Conservation (phyloP, 2,797 vertebrate species). For the Iguana delicatissima region DNA sequence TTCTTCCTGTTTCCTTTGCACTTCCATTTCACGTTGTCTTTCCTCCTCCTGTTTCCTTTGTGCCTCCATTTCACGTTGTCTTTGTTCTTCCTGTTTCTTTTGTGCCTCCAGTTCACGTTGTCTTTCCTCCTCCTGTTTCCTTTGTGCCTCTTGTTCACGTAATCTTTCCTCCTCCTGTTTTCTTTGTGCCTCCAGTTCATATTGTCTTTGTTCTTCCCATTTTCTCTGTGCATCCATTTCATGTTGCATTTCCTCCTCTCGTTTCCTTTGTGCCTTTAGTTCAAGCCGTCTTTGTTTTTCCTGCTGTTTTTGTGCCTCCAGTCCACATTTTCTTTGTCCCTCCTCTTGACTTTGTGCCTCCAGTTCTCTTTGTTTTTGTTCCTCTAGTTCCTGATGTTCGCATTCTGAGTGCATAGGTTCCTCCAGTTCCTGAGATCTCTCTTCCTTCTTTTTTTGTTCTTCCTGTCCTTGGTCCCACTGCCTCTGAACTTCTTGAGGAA, state of each 20-base stretch:
- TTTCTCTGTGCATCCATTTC: background rate
- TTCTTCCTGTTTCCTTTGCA: background rate
- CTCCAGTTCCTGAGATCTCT: constrained; percentile 28
- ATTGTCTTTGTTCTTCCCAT: background rate
- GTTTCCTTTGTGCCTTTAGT: constrained; percentile 27
- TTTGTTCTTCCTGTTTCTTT: background rate
- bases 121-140: constrained; percentile 23
- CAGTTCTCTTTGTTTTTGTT: background rate
- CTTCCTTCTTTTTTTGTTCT: background rate
- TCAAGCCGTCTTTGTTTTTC: background rate
- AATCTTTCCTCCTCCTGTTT: background rate
- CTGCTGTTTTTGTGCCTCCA: background rate
- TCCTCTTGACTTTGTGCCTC: background rate
- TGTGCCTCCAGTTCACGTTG: background rate
- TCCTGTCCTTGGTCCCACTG: background rate
- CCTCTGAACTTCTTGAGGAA: background rate
- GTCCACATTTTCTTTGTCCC: background rate
- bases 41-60: constrained; percentile 14
- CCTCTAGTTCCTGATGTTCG: background rate
- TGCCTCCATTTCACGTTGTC: constrained; percentile 27
- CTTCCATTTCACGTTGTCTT: background rate
- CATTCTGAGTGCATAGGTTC: background rate
- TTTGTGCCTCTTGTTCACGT: constrained; percentile 28
- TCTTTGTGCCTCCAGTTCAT: background rate
- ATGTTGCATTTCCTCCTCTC: background rate